Conservation (phyloP, 2,113 vertebrate species). For the Bucco capensis region DNA sequence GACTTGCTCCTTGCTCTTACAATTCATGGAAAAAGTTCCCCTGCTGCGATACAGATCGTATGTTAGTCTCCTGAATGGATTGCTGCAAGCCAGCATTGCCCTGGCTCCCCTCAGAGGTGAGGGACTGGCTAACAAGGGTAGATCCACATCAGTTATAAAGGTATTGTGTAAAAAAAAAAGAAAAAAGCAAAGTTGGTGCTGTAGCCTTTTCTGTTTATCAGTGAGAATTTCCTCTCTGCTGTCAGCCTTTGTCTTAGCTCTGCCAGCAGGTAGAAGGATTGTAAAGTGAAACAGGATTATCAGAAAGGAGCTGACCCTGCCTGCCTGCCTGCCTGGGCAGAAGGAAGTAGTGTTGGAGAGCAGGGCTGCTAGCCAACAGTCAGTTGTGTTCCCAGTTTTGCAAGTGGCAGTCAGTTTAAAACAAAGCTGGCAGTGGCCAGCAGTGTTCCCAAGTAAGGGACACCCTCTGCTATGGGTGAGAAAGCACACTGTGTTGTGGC, state of each 20-base stretch:
- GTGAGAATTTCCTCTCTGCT: neutral
- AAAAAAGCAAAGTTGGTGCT: neutral
- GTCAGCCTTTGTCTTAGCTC: neutral
- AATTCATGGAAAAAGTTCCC: conserved; percentile 46
- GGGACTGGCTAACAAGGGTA: neutral
- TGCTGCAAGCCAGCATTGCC: neutral
- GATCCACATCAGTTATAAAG: fast-evolving
- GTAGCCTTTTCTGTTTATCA: neutral
- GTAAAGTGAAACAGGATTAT: neutral
- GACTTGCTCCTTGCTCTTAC: neutral
- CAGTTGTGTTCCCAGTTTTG: neutral
- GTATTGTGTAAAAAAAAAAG: neutral
- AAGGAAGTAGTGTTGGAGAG: neutral
- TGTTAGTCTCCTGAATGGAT: conserved; percentile 39
- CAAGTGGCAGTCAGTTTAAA: neutral
- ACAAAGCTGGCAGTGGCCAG: neutral
- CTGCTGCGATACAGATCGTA: neutral
- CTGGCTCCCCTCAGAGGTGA: neutral
- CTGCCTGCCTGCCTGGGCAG: neutral
- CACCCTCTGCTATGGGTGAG: fast-evolving
- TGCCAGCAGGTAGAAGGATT: neutral
- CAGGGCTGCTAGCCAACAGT: neutral
- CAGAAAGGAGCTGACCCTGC: neutral
- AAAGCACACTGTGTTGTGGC: neutral
- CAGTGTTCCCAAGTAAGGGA: neutral